phyloP scores from a whole-genome alignment of 2,113 vertebrate species.

The Crocuta crocuta region DNA sequence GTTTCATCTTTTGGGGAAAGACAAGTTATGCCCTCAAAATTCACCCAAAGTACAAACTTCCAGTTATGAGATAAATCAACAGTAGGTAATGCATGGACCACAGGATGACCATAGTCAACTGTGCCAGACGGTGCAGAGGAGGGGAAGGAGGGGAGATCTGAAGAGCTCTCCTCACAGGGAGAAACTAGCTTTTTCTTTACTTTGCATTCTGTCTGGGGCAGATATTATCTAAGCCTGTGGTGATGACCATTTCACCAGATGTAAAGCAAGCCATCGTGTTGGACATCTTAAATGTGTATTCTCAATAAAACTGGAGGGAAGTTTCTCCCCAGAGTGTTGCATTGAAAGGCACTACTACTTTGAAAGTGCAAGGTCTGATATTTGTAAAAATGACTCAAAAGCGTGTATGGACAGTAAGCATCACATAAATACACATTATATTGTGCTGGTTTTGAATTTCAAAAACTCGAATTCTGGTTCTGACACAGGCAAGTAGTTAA shows the following conservation, averaged over 20 bases:
- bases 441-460: background rate
- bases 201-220: background rate
- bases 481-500: background rate
- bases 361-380: fast-evolving
- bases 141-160: fast-evolving
- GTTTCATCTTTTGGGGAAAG: background rate
- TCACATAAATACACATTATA: background rate
- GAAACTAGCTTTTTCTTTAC: background rate
- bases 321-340: background rate
- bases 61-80: background rate
- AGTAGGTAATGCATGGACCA: fast-evolving
- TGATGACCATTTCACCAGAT: background rate
- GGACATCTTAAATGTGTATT: background rate
- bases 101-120: fast-evolving
- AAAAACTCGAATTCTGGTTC: background rate
- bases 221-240: background rate
- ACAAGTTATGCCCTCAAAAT: background rate
- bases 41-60: background rate
- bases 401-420: fast-evolving
- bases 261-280: background rate
- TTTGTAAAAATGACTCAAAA: background rate
- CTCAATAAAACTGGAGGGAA: background rate
- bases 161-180: background rate
- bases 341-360: background rate
- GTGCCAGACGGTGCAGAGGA: background rate